Percentiles rank a stretch among this genome's conserved stretches.
Evolutionary conservation across 2,888 invertebrate species (phyloP).

Genomic region (Cephus nigrinus): DNA sequence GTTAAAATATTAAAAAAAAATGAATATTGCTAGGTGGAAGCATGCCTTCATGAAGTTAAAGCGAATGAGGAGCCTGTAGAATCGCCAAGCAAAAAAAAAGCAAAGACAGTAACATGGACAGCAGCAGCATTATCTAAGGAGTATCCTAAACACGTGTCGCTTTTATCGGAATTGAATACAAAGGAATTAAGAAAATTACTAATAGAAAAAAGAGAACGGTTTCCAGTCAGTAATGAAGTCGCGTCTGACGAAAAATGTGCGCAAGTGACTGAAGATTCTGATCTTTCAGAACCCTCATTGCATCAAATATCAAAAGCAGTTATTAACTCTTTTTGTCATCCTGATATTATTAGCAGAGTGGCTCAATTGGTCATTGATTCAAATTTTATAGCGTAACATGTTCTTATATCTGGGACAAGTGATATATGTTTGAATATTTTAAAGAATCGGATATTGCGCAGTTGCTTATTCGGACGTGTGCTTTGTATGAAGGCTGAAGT

Average conservation of each 20-base stretch:
- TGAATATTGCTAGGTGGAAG: background rate
- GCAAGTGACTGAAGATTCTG: background rate
- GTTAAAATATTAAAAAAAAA: background rate
- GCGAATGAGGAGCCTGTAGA: background rate
- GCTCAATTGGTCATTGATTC: slow-evolving; percentile 50
- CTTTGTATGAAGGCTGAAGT: background rate
- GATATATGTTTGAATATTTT: background rate
- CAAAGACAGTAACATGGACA: slow-evolving; percentile 24
- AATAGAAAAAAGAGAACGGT: slow-evolving; percentile 38
- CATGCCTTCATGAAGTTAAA: background rate
- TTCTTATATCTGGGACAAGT: background rate
- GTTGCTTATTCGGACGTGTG: background rate
- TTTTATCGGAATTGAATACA: slow-evolving; percentile 31
- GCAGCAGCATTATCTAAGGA: slow-evolving; percentile 35
- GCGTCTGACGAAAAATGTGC: background rate
- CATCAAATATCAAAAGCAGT: slow-evolving; percentile 62
- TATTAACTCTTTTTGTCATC: slow-evolving; percentile 76
- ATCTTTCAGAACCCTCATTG: background rate
- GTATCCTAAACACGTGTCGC: slow-evolving; percentile 38
- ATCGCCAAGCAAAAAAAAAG: background rate
- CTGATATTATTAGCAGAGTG: slow-evolving; percentile 70
- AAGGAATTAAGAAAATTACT: slow-evolving; percentile 40
- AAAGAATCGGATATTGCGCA: background rate
- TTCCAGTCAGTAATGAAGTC: slow-evolving; percentile 16
- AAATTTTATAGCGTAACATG: background rate